Percentiles rank a stretch among this genome's conserved stretches.
Evolutionary conservation across 2,888 invertebrate genomes (phyloP).

Genomic region (Limenitis camilla): DNA sequence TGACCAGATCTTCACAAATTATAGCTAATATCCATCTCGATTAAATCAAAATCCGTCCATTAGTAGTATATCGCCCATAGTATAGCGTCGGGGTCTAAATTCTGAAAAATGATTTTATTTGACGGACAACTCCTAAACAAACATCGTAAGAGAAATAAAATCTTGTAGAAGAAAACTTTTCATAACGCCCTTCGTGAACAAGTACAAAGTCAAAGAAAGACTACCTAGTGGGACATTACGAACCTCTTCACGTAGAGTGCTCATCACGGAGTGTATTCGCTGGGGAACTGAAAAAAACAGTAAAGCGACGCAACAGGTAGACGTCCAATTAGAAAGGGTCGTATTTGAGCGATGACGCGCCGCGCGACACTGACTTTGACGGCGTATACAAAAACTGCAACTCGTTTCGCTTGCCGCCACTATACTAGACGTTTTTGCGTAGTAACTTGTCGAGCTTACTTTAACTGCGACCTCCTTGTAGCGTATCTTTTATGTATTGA

Average conservation of each 20-base stretch:
- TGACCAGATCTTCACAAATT: no score
- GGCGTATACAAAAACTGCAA: constrained; percentile 58
- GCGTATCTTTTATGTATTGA: constrained; percentile 22
- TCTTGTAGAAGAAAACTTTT: neutral
- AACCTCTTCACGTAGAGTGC: constrained; percentile 55
- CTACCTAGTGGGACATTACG: constrained; percentile 43
- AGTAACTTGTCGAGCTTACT: constrained; percentile 51
- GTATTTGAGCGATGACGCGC: constrained; percentile 58
- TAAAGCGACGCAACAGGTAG: constrained; percentile 69
- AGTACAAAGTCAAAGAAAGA: constrained; percentile 26
- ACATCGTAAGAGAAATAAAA: no score
- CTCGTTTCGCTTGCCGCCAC: constrained; percentile 58
- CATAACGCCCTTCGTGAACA: constrained; percentile 4
- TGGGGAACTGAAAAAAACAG: constrained; percentile 47
- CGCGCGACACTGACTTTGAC: constrained; percentile 65
- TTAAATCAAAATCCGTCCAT: no score
- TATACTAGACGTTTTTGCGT: constrained; percentile 57
- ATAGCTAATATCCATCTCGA: no score
- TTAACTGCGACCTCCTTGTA: constrained; percentile 52
- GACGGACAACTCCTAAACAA: no score
- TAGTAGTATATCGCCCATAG: no score
- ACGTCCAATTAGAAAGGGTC: constrained; percentile 68
- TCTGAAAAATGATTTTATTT: no score
- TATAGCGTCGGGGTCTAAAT: no score
- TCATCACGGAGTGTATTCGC: constrained; percentile 50